Base-by-base conservation (phyloP, 1,140 invertebrate genomes). In the Amphibalanus amphitrite region DNA sequence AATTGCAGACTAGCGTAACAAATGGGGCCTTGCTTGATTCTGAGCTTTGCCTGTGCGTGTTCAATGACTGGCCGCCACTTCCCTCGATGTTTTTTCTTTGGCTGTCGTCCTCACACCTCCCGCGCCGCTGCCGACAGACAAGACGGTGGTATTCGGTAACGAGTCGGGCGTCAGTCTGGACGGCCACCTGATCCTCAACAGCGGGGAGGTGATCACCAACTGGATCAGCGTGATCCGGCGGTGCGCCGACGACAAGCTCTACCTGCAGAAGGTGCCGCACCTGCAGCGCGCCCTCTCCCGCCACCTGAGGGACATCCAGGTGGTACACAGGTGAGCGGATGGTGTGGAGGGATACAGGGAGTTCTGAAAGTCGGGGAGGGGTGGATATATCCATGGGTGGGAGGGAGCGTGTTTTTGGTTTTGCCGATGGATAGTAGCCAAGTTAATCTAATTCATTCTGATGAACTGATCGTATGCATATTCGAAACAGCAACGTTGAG, bases 151-250 rank as follows among this genome's bases (percentile, higher is more conserved):
- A 0, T 89, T 95, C 83, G 91, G 90, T 0, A 88, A 87, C 77
- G 90, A 92, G 76, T 93, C 92, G 29, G 92, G 93, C 25, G 88
- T 95, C 8, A 91, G 88, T 78, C 82, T 94, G 64, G 89, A 94
- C 77, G 92, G 92, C 1, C 87, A 91, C 77, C 86, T 96, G 28
- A 89, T 90, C 82, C 84, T 96, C 0, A 92, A 90, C 79, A 93
- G 89, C 74, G 91, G 90, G 23, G 92, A 95, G 86, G 92, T 95
- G 29, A 82, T 91, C 71, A 87, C 91, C 77, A 92, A 92, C 81
- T 95, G 92, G 92, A 82, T 93, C 69, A 90, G 93, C 81, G 75
- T 75, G 38, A 68, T 70, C 91, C 89, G 79, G 91, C 91, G 81
- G 86, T 93, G 40, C 83, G 40, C 82, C 65, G 86, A 87, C 75